Percentiles rank a stretch among this genome's conserved stretches.
These are phyloP conservation scores for Brachirus orientalis DNA, from an alignment of 2,113 vertebrate genomes.

Conservation along the genomic window DNA sequence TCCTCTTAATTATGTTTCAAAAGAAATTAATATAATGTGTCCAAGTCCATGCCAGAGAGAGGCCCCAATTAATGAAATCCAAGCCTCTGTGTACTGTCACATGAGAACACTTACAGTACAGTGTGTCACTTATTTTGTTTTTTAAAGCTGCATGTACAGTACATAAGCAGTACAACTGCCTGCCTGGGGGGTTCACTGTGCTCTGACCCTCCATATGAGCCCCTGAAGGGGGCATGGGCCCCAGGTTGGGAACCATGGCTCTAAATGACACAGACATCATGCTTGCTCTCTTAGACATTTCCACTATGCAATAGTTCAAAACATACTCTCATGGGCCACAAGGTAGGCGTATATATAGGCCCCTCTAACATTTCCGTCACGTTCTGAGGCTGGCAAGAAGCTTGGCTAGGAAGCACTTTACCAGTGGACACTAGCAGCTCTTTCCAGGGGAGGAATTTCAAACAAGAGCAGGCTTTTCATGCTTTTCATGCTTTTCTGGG, in stretches of 20 bases:
- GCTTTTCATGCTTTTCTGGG: conserved; percentile 49
- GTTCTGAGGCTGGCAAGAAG: conserved; percentile 36
- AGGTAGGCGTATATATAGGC: conserved; percentile 59
- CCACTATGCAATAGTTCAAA: conserved; percentile 69
- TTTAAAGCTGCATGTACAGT: too few species aligned
- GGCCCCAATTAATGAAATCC: neutral
- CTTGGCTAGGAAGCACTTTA: conserved; percentile 36
- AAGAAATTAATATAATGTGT: too few species aligned
- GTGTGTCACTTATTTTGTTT: conserved; percentile 20
- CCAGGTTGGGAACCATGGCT: too few species aligned
- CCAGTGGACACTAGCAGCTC: conserved; percentile 41
- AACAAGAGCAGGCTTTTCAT: conserved; percentile 41
- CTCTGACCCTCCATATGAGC: too few species aligned
- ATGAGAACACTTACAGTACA: conserved; percentile 29
- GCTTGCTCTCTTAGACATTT: conserved; percentile 60
- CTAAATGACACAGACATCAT: conserved; percentile 38
- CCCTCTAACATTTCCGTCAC: conserved; percentile 60
- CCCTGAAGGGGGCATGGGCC: too few species aligned
- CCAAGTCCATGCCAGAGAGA: too few species aligned
- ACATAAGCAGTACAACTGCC: too few species aligned
- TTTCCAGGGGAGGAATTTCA: conserved; percentile 63
- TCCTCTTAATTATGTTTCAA: too few species aligned
- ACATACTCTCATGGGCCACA: conserved; percentile 53
- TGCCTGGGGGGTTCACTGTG: too few species aligned
- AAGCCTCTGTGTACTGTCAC: conserved; percentile 21